Evolutionary conservation across 2,888 invertebrate genomes (phyloP).

Genomic region (Camptogramma bilineatum): DNA sequence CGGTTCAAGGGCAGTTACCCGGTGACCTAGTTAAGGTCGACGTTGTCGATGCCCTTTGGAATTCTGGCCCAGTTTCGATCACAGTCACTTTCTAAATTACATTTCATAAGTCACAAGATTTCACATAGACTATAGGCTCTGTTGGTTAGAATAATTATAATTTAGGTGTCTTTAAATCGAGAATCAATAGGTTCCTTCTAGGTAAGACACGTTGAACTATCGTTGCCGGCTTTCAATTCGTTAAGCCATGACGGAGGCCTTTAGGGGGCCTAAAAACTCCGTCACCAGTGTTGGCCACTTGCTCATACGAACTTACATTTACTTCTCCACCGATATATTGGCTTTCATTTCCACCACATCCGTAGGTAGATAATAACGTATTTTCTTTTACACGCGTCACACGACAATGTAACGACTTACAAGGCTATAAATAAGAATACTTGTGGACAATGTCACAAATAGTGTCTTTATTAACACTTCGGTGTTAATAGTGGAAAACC

Average conservation of each 20-base stretch:
- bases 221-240: too few relatives aligned
- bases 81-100: neutral
- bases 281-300: too few relatives aligned
- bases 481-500: neutral
- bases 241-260: too few relatives aligned
- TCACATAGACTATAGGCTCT: neutral
- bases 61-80: conserved; percentile 14
- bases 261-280: too few relatives aligned
- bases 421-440: neutral
- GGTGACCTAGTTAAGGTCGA: conserved; percentile 41
- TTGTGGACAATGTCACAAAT: neutral
- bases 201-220: too few relatives aligned
- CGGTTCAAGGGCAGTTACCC: conserved; percentile 41
- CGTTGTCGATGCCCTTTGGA: conserved; percentile 28
- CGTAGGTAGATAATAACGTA: neutral
- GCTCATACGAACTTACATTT: too few relatives aligned
- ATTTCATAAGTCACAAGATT: neutral
- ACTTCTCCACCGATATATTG: neutral
- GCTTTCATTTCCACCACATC: neutral
- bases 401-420: neutral
- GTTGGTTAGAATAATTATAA: too few relatives aligned
- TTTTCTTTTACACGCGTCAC: neutral
- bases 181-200: too few relatives aligned
- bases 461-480: neutral
- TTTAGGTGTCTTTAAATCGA: too few relatives aligned